phyloP scores from a whole-genome alignment of 2,888 invertebrate genomes.

The Busseola fusca region DNA sequence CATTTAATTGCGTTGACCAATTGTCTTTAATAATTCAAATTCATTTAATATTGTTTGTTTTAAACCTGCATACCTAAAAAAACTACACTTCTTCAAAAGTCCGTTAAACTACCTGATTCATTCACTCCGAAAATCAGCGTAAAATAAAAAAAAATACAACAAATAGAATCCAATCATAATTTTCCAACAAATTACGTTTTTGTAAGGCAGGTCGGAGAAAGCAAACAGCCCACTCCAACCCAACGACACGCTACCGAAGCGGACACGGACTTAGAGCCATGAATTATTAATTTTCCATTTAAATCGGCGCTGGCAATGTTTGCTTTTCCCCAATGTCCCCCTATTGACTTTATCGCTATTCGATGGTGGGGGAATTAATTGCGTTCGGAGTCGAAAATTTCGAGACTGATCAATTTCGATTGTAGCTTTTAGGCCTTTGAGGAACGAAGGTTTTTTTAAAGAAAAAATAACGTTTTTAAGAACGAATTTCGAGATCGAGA shows the following conservation, averaged over 20 bases:
- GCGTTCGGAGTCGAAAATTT: constrained; percentile 58
- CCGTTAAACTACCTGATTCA: constrained; percentile 3
- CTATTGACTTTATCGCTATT: constrained; percentile 72
- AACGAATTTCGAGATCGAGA: constrained; percentile 30
- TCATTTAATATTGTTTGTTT: neutral
- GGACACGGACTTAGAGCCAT: constrained; percentile 64
- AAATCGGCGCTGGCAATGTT: constrained; percentile 67
- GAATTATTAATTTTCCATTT: constrained; percentile 76
- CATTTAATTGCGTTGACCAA: neutral
- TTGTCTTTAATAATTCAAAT: neutral
- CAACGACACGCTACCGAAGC: constrained; percentile 57
- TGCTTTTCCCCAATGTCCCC: constrained; percentile 66
- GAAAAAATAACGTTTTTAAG: constrained; percentile 27
- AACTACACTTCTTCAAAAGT: neutral
- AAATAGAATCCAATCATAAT: constrained; percentile 64
- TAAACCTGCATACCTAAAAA: neutral
- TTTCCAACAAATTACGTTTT: constrained; percentile 62
- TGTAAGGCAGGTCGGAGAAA: constrained; percentile 55
- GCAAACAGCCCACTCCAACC: constrained; percentile 60
- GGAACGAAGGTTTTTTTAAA: constrained; percentile 24
- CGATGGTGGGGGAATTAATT: constrained; percentile 69
- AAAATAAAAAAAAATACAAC: constrained; percentile 48
- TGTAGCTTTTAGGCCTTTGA: constrained; percentile 54
- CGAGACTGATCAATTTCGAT: constrained; percentile 57
- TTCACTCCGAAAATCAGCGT: constrained; percentile 46